Evolutionary conservation across 2,888 invertebrate species (phyloP), one percentile per base, ranked within the genome.

Genomic region (Chalcis sispes): DNA sequence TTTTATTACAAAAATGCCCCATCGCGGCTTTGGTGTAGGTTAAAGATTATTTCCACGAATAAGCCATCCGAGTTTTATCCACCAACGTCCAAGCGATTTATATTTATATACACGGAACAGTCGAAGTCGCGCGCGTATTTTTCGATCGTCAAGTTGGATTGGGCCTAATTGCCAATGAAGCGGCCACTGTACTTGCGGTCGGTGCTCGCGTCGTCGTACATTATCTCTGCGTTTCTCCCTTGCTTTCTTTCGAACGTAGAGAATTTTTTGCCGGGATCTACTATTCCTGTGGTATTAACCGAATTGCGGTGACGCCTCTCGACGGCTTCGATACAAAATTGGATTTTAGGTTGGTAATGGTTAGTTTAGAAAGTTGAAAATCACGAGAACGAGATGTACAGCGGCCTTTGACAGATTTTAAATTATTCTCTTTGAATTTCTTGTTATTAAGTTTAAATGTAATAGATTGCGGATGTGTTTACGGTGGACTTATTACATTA

Each of bases 81-180:
- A 62, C 29, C 25, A 36, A 10, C 23, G 59, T 10, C 29, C 23
- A 7, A 23, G 62, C 52, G 71, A 62, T 42, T 71, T 62, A 52
- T 62, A 52, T 15, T 25, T 15, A 25, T 50, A n/a, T 10, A 20
- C 18, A 50, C 29, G 13, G 50, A 20, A 54, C 36, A 10, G 18
- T 29, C 29, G 23, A 40, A 25, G 54, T 27, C 23, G 48, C 58
- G 50, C 8, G 66, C 20, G 65, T 23, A 15, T 18, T 27, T 27
- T 58, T 42, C 40, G 59, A 70, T 71, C 70, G 66, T 54, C 71
- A 66, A 75, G 65, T 59, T 36, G 42, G 62, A 77, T 77, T 72
- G 77, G 52, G 25, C 72, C 72, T 77, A 72, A 77, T 72, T 77
- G 72, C 62, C 76, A 76, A 76, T 72, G 76, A 76, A 76, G 72